These are phyloP conservation scores for Vanessa tameamea DNA, from an alignment of 1,140 invertebrate species.

Conservation along the genomic window DNA sequence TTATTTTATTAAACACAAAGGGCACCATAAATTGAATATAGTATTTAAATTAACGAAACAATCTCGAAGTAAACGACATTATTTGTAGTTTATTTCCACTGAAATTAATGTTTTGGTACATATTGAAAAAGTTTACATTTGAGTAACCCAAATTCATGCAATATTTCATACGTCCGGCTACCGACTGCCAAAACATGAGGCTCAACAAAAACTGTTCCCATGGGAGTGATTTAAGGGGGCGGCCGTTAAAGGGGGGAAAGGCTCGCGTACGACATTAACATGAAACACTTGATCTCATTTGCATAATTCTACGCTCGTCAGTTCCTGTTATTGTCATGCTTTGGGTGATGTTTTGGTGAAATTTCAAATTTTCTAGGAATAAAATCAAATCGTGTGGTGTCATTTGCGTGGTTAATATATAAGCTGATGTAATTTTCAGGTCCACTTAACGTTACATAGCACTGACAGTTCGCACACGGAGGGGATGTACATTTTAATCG, in stretches of 20 bases:
- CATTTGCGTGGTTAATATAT: no score
- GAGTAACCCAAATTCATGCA: neutral
- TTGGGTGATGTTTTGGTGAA: neutral
- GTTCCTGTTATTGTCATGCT: slow-evolving; percentile 1
- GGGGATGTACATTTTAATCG: no score
- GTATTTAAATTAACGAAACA: no score
- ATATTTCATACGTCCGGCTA: neutral
- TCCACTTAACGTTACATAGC: neutral
- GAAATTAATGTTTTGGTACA: no score
- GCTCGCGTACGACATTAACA: slow-evolving; percentile 22
- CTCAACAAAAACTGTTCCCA: slow-evolving; percentile 21
- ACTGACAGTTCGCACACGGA: no score
- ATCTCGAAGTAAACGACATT: no score
- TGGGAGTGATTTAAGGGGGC: neutral
- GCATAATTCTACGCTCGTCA: slow-evolving; percentile 30
- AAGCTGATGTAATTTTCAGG: neutral
- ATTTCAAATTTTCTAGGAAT: neutral
- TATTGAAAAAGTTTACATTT: no score
- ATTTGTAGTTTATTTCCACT: no score
- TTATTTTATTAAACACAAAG: no score
- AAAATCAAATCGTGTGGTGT: no score
- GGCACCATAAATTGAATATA: no score
- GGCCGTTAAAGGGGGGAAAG: slow-evolving; percentile 10
- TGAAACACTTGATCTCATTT: slow-evolving; percentile 22
- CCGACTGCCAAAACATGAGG: slow-evolving; percentile 3